A percentile compares a stretch with the other conserved stretches of the same genome.
phyloP scores from a whole-genome alignment of 1,140 invertebrate genomes.

The Trichonephila clavata region DNA sequence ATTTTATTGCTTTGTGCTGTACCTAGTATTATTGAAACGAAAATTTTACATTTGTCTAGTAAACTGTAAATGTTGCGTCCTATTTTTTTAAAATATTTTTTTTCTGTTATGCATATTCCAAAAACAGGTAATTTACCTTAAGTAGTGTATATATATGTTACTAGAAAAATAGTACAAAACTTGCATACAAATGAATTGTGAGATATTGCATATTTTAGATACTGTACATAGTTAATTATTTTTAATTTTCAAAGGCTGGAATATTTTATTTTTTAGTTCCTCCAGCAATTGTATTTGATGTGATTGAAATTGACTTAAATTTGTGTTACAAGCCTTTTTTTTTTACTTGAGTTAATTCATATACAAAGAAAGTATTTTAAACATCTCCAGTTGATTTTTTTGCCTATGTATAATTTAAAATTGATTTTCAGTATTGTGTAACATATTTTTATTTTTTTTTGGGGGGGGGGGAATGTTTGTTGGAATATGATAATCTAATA shows the following conservation, averaged over 20 bases:
- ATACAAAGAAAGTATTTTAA: neutral
- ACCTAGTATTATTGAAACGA: conserved; percentile 10
- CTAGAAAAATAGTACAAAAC: conserved; percentile 18
- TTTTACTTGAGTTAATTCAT: neutral
- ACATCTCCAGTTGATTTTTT: neutral
- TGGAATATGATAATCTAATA: neutral
- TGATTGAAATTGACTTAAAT: neutral
- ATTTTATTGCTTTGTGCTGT: conserved; percentile 14
- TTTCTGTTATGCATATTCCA: neutral
- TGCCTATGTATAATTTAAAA: neutral
- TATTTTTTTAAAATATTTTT: neutral
- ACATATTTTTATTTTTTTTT: neutral
- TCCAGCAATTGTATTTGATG: neutral
- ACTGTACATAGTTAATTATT: neutral
- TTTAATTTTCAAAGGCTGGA: neutral
- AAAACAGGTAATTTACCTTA: neutral
- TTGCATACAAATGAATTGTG: neutral
- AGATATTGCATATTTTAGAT: neutral
- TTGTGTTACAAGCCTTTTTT: neutral
- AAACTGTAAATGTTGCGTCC: neutral
- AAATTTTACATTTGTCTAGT: conserved; percentile 13
- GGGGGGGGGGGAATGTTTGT: neutral
- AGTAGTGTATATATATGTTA: neutral
- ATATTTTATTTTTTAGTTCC: conserved; percentile 14
- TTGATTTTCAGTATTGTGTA: neutral